phyloP scores from a whole-genome alignment of 2,113 vertebrate genomes.

The Lophius piscatorius region DNA sequence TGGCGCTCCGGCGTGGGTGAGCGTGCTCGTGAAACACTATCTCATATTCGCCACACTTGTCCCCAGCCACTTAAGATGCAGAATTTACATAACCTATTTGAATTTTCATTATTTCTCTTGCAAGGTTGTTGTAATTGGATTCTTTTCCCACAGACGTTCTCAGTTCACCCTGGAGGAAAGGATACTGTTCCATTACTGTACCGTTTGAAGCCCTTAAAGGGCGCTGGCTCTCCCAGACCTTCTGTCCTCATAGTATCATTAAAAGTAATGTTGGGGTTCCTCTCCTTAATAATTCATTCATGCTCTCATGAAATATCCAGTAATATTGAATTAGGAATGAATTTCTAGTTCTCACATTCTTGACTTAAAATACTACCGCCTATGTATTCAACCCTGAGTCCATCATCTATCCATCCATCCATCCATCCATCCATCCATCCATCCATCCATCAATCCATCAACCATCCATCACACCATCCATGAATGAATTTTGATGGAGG shows the following conservation, averaged over 20 bases:
- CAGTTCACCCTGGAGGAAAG: conserved; percentile 26
- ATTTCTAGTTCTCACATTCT: conserved; percentile 29
- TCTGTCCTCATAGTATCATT: conserved; percentile 19
- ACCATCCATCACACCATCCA: too few species aligned
- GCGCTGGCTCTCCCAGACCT: conserved; percentile 27
- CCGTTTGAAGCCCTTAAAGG: conserved; percentile 38
- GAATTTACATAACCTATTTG: conserved; percentile 72
- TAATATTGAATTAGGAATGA: too few species aligned
- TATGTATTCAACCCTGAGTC: too few species aligned
- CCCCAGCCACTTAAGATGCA: conserved; percentile 60
- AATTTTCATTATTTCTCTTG: conserved; percentile 68
- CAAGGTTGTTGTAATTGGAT: conserved; percentile 65
- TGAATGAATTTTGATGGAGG: too few species aligned
- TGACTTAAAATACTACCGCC: too few species aligned
- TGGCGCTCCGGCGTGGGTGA: too few species aligned
- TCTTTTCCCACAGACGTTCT: conserved; percentile 33
- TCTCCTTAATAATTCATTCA: neutral
- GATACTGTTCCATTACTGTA: conserved; percentile 40
- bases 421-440: too few species aligned
- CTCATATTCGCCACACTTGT: conserved; percentile 50
- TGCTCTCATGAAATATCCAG: too few species aligned
- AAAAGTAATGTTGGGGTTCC: conserved; percentile 1
- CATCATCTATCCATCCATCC: too few species aligned
- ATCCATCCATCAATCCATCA: too few species aligned
- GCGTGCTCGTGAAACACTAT: conserved; percentile 31